A percentile compares a stretch with the other conserved stretches of the same genome.
Conservation (phyloP, 2,888 invertebrate species). For the Gastrophysa polygoni region DNA sequence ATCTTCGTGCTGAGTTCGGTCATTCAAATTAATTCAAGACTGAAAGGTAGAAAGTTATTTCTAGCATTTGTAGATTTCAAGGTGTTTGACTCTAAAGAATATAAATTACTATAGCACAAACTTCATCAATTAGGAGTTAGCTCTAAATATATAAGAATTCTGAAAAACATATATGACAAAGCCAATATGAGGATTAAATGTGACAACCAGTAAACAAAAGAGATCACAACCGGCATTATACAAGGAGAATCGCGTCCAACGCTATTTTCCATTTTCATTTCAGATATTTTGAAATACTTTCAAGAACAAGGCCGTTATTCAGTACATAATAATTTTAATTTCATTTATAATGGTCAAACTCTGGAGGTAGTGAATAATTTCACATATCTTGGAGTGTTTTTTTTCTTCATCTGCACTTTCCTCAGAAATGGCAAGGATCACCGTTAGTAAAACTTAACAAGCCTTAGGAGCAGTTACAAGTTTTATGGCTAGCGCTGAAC, state of each 20-base stretch:
- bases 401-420: neutral
- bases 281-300: neutral
- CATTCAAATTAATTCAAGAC: neutral
- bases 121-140: neutral
- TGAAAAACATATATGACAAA: neutral
- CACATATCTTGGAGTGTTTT: neutral
- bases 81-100: neutral
- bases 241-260: neutral
- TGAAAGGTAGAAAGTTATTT: neutral
- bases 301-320: neutral
- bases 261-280: neutral
- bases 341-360: no score
- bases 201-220: neutral
- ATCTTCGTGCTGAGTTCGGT: neutral
- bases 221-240: neutral
- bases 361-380: neutral
- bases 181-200: neutral
- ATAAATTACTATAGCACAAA: neutral
- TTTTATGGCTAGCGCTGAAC: neutral
- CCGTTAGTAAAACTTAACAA: constrained; percentile 1
- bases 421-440: neutral
- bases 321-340: no score
- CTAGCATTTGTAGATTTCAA: neutral
- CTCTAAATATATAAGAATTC: neutral
- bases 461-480: constrained; percentile 1